Conservation (phyloP, 2,113 vertebrate species). For the Mormoops blainvillei region DNA sequence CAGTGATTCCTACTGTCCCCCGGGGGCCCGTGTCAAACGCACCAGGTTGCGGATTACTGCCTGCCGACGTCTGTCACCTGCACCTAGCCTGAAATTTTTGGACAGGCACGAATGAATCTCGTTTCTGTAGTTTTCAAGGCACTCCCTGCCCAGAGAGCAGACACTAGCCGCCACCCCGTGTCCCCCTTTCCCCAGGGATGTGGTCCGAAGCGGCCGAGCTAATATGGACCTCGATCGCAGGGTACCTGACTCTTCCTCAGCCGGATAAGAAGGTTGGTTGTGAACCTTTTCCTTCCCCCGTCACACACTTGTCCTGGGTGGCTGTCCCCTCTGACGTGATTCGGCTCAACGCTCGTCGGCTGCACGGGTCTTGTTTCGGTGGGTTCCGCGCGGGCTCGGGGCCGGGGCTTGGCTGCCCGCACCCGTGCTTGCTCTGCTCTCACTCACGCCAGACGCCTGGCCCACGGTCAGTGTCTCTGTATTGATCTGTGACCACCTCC, state of each 20-base stretch:
- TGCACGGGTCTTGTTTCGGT: not conserved
- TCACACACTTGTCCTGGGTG: not conserved
- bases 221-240: slow-evolving; percentile 90
- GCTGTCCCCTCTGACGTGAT: not conserved
- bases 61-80: not conserved
- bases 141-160: not conserved
- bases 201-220: slow-evolving; percentile 94
- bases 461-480: not conserved
- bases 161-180: no score
- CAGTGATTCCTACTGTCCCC: not conserved
- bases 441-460: not conserved
- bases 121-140: not conserved
- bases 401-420: no score
- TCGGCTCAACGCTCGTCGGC: not conserved
- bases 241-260: slow-evolving; percentile 88
- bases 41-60: not conserved
- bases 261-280: slow-evolving; percentile 92
- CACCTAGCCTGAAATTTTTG: not conserved
- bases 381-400: not conserved
- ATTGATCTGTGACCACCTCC: not conserved
- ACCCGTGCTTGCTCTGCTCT: not conserved
- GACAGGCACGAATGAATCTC: not conserved
- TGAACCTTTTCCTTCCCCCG: not conserved
- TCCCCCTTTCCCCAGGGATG: slow-evolving; percentile 83
- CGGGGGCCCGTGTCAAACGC: not conserved